These are phyloP conservation scores for Tetranychus urticae DNA, from an alignment of 1,140 invertebrate genomes.

Conservation along the genomic window DNA sequence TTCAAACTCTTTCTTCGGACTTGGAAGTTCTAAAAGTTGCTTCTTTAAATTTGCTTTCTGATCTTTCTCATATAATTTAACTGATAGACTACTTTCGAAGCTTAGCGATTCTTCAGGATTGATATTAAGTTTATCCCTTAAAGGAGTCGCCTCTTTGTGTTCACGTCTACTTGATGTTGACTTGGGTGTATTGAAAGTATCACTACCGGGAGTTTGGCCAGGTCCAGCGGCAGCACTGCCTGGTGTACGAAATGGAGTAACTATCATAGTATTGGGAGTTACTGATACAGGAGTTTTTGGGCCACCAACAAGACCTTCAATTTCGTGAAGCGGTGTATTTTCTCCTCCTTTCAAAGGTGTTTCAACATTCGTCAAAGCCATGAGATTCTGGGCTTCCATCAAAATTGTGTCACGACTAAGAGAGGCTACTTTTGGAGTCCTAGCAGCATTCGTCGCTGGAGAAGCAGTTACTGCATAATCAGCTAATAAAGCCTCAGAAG, in stretches of 20 bases:
- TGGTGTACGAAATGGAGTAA: conserved; percentile 63
- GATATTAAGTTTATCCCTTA: conserved; percentile 83
- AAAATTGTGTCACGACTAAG: conserved; percentile 32
- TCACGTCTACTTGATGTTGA: conserved; percentile 9
- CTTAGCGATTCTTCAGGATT: conserved; percentile 55
- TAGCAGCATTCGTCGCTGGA: conserved; percentile 31
- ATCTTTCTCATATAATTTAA: conserved; percentile 17
- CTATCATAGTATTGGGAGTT: conserved; percentile 83
- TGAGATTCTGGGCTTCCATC: conserved; percentile 85
- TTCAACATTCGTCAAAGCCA: conserved; percentile 89
- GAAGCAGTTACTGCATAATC: conserved; percentile 61
- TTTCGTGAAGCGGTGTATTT: conserved; percentile 71
- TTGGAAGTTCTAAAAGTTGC: conserved; percentile 51
- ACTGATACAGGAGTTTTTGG: conserved; percentile 25
- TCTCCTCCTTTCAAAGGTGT: conserved; percentile 84
- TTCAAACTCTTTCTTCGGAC: conserved; percentile 90
- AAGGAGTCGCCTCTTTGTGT: conserved; percentile 25
- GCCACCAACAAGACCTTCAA: conserved; percentile 49
- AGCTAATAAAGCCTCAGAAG: conserved; percentile 62
- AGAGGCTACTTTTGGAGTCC: conserved; percentile 71
- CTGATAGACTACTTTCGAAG: conserved; percentile 16
- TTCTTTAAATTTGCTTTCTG: conserved; percentile 44
- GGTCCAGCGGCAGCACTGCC: background rate
- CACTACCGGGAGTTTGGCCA: background rate
- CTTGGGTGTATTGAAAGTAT: conserved; percentile 13